Conservation (phyloP, 2,113 vertebrate genomes). For the Pholis gunnellus region DNA sequence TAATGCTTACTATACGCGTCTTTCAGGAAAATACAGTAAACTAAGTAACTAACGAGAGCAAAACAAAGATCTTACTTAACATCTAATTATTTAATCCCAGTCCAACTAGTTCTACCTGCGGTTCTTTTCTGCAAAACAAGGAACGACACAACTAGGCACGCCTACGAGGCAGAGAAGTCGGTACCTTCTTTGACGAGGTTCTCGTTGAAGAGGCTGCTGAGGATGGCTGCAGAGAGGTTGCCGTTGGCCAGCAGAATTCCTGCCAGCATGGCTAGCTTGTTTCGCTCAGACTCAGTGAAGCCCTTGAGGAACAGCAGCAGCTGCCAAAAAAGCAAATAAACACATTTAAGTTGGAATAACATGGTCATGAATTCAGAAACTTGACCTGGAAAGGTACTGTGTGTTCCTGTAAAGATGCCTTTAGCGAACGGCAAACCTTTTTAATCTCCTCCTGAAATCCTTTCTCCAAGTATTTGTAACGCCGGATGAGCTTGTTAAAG, state of each 20-base stretch:
- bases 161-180: fast-evolving
- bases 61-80: not conserved
- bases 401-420: not conserved
- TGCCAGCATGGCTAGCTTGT: conserved; percentile 98
- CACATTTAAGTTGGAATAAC: not conserved
- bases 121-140: not conserved
- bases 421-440: conserved; percentile 86
- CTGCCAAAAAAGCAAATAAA: conserved; percentile 79
- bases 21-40: not conserved
- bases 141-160: not conserved
- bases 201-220: conserved; percentile 97
- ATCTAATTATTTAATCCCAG: not conserved
- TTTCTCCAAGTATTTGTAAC: conserved; percentile 98
- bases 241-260: conserved; percentile 96
- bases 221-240: conserved; percentile 93
- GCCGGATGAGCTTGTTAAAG: conserved; percentile 99
- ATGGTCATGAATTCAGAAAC: not conserved
- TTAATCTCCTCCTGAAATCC: conserved; percentile 99
- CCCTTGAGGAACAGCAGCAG: conserved; percentile 97
- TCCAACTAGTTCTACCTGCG: not conserved
- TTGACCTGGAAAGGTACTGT: not conserved
- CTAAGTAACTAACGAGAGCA: not conserved
- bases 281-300: conserved; percentile 97
- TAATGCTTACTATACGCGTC: not conserved
- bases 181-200: conserved; percentile 98